phyloP scores from a whole-genome alignment of 2,797 vertebrate species.

The Alcedo atthis region DNA sequence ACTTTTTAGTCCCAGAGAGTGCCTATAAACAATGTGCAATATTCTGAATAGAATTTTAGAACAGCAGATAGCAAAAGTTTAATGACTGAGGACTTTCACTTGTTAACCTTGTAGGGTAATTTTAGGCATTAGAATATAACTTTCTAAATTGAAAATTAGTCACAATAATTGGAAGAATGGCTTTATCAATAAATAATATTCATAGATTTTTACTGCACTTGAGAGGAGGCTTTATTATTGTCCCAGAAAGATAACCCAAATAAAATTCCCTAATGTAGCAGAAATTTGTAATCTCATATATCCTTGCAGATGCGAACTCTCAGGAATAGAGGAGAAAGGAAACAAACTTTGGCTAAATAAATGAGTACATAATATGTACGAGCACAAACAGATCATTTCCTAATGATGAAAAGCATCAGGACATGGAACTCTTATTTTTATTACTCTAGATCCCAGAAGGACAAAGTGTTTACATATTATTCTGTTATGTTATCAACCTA shows the following conservation, averaged over 20 bases:
- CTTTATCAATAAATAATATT: neutral
- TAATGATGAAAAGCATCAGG: neutral
- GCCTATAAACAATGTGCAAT: neutral
- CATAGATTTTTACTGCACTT: neutral
- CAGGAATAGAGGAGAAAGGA: neutral
- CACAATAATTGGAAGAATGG: neutral
- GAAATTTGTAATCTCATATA: neutral
- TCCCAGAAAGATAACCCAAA: neutral
- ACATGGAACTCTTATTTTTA: neutral
- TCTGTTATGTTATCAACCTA: neutral
- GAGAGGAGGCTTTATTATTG: neutral
- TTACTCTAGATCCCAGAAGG: neutral
- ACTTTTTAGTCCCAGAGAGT: neutral
- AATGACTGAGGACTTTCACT: neutral
- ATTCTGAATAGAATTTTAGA: neutral
- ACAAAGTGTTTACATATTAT: neutral
- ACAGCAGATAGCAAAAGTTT: neutral
- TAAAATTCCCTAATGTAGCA: neutral
- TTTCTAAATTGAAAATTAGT: neutral
- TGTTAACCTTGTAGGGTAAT: neutral
- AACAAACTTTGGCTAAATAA: constrained; percentile 15
- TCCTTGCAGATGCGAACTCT: neutral
- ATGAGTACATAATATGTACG: neutral
- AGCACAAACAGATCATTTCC: neutral
- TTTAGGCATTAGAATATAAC: neutral